A percentile compares a stretch with the other conserved stretches of the same genome.
phyloP scores from a whole-genome alignment of 2,888 invertebrate species.

The Seira ritae region DNA sequence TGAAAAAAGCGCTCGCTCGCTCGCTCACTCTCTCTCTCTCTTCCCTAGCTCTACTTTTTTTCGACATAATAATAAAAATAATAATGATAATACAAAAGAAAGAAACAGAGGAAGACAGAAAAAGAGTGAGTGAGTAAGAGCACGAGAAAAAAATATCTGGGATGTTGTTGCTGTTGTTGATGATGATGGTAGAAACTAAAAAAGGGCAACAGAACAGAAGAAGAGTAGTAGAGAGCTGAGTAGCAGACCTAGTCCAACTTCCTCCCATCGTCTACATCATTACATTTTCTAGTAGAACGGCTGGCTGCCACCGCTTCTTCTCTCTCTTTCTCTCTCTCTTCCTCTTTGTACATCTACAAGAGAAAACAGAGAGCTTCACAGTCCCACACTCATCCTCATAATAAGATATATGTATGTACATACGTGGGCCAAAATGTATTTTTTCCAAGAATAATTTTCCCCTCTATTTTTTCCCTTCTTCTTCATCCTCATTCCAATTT shows the following conservation, averaged over 20 bases:
- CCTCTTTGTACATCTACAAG: not conserved
- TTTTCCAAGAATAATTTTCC: too few species aligned
- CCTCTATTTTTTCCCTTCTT: slow-evolving; percentile 24
- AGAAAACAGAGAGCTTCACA: too few species aligned
- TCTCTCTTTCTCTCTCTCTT: slow-evolving; percentile 8
- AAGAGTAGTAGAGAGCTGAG: slow-evolving; percentile 3
- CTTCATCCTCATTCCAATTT: slow-evolving; percentile 14
- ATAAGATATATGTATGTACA: slow-evolving; percentile 32
- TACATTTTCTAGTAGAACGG: slow-evolving; percentile 48
- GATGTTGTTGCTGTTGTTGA: too few species aligned
- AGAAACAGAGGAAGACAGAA: not conserved
- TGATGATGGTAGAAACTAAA: not conserved
- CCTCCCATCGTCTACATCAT: slow-evolving; percentile 58
- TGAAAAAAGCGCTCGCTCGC: too few species aligned
- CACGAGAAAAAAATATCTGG: too few species aligned
- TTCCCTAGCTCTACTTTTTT: slow-evolving; percentile 8
- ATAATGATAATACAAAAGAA: slow-evolving; percentile 13
- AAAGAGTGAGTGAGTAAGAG: not conserved
- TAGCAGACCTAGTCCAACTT: slow-evolving; percentile 46
- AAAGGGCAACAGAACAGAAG: slow-evolving; percentile 18
- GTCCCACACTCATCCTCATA: not conserved
- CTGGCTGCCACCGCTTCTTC: slow-evolving; percentile 23
- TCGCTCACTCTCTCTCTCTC: not conserved
- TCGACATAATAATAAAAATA: slow-evolving; percentile 34
- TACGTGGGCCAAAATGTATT: too few species aligned